Base-by-base conservation (phyloP, 2,113 vertebrate species). In the Nycticryphes semicollaris region DNA sequence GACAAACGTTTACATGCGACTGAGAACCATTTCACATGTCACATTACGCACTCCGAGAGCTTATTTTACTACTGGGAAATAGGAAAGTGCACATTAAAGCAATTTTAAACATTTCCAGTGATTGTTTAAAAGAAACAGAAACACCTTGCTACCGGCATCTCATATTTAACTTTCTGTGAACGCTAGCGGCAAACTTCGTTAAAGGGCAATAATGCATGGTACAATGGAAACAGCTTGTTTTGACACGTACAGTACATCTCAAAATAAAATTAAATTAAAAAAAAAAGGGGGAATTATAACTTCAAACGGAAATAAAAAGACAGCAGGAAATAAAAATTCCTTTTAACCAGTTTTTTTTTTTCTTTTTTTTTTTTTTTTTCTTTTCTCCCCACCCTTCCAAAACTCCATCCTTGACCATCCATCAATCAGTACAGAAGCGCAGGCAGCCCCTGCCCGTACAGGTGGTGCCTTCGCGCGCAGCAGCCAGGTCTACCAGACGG, bases 81-180 rank as follows among this genome's bases (percentile, higher is more conserved):
- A 97, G 96, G 97, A 98, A 98, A 98, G 98, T 98, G 98, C 98
- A 98, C 97, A 97, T 97, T 93, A 96, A 96, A 98, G 98, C 97
- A 96, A 97, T 97, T 98, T 97, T 97, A 97, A 98, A 98, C 94
- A 98, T 98, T 98, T 98, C 98, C 98, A 98, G 98, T 98, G 98
- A 98, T 98, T 98, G 97, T 97, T 97, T 85, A 88, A 97, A 98
- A 97, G 96, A 98, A 98, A 98, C 85, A 98, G 97, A 97, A 98
- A 98, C 77, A 97, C 96, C 97, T 98, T 95, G 77, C 97, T 97
- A 97, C 94, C 94, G 80, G 97, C 97, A 97, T 95, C 94, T 97
- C 90, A 47, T 80, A 95, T 94, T 96, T 97, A 98, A 98, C 98
- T 95, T 96, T 97, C 96, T 94, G 97, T 88, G 96, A 98, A 97